Percentiles rank a stretch among this genome's conserved stretches.
These are phyloP conservation scores for Dromococcyx pavoninus DNA, from an alignment of 2,797 vertebrate genomes.

Conservation along the genomic window DNA sequence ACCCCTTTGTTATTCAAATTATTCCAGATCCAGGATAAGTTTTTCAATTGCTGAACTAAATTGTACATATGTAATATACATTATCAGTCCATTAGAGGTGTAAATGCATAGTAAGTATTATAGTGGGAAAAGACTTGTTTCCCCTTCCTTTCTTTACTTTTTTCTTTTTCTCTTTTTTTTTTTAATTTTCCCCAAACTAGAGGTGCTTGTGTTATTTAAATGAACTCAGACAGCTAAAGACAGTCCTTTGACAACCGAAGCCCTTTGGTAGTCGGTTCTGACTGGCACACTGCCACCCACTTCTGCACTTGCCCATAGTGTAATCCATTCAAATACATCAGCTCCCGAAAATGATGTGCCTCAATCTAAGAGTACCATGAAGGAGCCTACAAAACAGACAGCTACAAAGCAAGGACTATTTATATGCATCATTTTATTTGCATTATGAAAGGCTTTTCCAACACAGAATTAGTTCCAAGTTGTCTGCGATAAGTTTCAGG, in stretches of 20 bases:
- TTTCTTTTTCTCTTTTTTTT: not conserved
- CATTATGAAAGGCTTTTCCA: slow-evolving; percentile 44
- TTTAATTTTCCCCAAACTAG: not conserved
- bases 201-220: slow-evolving; percentile 67
- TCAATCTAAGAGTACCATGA: not conserved
- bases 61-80: not conserved
- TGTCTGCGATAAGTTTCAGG: not conserved
- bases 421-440: slow-evolving; percentile 40
- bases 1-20: not conserved
- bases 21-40: not conserved
- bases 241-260: slow-evolving; percentile 64
- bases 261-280: slow-evolving; percentile 42
- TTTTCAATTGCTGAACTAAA: not conserved
- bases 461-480: not conserved
- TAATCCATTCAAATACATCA: slow-evolving; percentile 55
- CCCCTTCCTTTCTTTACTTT: not conserved
- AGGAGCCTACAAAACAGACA: slow-evolving; percentile 27
- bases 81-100: not conserved
- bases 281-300: slow-evolving; percentile 65
- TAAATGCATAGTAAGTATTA: slow-evolving; percentile 53
- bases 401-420: not conserved
- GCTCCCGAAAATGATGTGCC: slow-evolving; percentile 31
- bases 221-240: slow-evolving; percentile 63
- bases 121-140: not conserved
- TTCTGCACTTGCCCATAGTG: slow-evolving; percentile 56